Evolutionary conservation across 2,113 vertebrate genomes (phyloP), one percentile per base, ranked within the genome.

Genomic region (Galeopterus variegatus): DNA sequence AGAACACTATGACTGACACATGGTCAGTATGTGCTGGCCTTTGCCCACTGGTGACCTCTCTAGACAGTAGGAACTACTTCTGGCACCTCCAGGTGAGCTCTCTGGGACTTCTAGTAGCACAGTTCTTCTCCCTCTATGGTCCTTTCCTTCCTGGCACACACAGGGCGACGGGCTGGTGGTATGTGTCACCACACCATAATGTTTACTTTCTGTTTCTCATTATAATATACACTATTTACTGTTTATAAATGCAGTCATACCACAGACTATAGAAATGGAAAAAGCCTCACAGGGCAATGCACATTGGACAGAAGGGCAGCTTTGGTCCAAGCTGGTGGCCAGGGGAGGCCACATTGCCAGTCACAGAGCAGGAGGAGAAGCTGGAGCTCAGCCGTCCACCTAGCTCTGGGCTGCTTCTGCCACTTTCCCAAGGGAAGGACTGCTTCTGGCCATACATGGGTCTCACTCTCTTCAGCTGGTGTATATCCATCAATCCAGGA

Each of bases 71-170:
- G 19, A 28, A 17, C n/a, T 4, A 18, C 31, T 4, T 85, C 15
- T 15, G 31, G 33, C 18, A 86, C 62, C 33, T 45, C 23, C 41
- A 26, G 0, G 7, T 23, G 45, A 62, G n/a, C 28, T 83, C 85
- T 9, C 62, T 1, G 21, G n/a, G 11, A 14, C 8, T 18, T 52
- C 76, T 14, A 24, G 58, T 28, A n/a, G 6, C 26, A 48, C 31
- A 58, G 75, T 17, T 12, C 50, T 76, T 54, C 18, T 5, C 3
- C 21, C 3, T 6, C 45, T 0, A 0, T 0, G 33, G 50, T 17
- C 64, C 12, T 33, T 6, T 62, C 72, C 36, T 67, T n/a, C 52
- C 58, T 17, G 31, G 41, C 0, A 4, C 50, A 10, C 1, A 2
- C 26, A 54, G 72, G 23, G 33, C 2, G 3, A 5, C 1, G 28